phyloP scores from a whole-genome alignment of 2,888 invertebrate genomes.

The Herminia tarsipennalis region DNA sequence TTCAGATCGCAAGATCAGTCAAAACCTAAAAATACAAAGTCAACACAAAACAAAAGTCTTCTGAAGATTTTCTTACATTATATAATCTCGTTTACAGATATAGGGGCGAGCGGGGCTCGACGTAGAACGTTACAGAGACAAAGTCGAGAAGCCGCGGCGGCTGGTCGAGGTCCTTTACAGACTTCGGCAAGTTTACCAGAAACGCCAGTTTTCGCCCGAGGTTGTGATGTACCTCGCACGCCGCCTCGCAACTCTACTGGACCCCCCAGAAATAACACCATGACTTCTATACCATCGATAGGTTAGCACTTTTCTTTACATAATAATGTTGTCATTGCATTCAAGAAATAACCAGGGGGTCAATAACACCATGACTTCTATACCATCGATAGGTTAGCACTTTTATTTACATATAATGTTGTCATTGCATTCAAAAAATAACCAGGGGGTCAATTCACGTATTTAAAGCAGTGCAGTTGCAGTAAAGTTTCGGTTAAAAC shows the following conservation, averaged over 20 bases:
- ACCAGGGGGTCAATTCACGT: too few relatives aligned
- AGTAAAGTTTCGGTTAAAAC: too few relatives aligned
- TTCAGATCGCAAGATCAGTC: too few relatives aligned
- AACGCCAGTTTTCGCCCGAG: slow-evolving; percentile 94
- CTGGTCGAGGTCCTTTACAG: slow-evolving; percentile 88
- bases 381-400: slow-evolving; percentile 81
- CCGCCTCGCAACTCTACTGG: slow-evolving; percentile 90
- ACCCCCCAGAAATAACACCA: slow-evolving; percentile 87
- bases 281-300: slow-evolving; percentile 86
- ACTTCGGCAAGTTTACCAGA: slow-evolving; percentile 95
- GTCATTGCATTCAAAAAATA: too few relatives aligned
- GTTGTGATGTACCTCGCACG: slow-evolving; percentile 93
- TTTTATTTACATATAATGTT: not conserved
- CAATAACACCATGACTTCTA: slow-evolving; percentile 87
- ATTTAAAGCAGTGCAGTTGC: too few relatives aligned
- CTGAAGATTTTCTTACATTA: not conserved
- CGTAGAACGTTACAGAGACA: slow-evolving; percentile 83
- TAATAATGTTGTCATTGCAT: too few relatives aligned
- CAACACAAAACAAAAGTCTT: too few relatives aligned
- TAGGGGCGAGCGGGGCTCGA: slow-evolving; percentile 77
- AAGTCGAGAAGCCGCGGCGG: slow-evolving; percentile 64
- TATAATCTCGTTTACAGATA: slow-evolving; percentile 59
- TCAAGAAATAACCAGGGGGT: too few relatives aligned
- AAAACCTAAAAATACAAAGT: too few relatives aligned
- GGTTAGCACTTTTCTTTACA: slow-evolving; percentile 51